These are phyloP conservation scores for Paracentrotus lividus DNA, from an alignment of 53 echinoderm and acorn worm genomes.

Conservation along the genomic window DNA sequence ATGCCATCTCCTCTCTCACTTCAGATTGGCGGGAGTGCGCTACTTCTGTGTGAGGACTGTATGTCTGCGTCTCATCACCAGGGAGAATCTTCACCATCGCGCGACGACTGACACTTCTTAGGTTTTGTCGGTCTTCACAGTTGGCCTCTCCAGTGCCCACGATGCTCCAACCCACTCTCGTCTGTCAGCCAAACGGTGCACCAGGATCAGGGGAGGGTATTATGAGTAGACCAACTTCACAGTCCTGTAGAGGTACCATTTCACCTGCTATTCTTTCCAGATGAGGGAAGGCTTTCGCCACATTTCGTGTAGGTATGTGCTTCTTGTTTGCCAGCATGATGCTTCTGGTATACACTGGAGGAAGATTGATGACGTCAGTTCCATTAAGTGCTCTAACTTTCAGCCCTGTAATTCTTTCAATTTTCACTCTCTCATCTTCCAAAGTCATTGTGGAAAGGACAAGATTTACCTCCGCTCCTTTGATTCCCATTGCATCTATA, in stretches of 20 bases:
- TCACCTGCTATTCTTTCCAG: background rate
- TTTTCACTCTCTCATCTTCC: background rate
- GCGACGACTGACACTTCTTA: slow-evolving; percentile 30
- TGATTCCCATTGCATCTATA: background rate
- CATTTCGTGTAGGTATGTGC: background rate
- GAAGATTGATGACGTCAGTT: background rate
- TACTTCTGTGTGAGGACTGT: background rate
- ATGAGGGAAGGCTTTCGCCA: background rate
- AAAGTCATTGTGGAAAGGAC: background rate
- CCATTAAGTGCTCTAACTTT: background rate
- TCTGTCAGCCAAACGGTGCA: background rate
- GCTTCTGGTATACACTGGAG: background rate
- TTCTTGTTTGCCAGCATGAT: background rate
- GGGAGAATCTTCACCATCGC: slow-evolving; percentile 17
- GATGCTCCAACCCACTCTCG: background rate
- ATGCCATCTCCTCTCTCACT: too few relatives aligned
- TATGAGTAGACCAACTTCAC: background rate
- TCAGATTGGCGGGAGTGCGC: background rate
- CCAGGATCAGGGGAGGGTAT: slow-evolving; percentile 27
- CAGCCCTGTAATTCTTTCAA: background rate
- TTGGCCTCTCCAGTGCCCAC: slow-evolving; percentile 21
- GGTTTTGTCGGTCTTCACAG: background rate
- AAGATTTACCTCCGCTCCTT: background rate
- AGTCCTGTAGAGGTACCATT: background rate
- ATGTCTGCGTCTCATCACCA: background rate